Percentiles rank a stretch among this genome's conserved stretches.
phyloP scores from a whole-genome alignment of 2,797 vertebrate genomes.

The Amazona finschi region DNA sequence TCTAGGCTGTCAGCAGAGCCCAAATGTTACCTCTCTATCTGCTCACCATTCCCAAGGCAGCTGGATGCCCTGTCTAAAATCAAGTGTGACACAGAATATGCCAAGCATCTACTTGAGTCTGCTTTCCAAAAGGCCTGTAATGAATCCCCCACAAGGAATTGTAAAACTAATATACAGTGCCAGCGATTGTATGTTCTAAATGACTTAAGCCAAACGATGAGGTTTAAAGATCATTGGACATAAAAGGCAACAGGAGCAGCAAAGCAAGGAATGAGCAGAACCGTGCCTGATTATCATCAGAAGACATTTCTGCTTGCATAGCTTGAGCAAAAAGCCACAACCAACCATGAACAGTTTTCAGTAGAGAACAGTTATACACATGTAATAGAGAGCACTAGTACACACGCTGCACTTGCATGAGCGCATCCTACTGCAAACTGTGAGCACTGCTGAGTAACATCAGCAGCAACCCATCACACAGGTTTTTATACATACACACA shows the following conservation, averaged over 20 bases:
- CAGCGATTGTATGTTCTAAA: background rate
- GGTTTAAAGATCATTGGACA: background rate
- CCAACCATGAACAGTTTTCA: background rate
- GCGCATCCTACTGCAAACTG: background rate
- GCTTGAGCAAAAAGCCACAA: conserved; percentile 9
- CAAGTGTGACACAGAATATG: background rate
- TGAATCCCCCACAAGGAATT: background rate
- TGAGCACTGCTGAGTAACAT: background rate
- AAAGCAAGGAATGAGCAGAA: background rate
- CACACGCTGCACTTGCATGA: background rate
- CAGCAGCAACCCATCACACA: background rate
- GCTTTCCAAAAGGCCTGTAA: background rate
- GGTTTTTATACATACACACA: background rate
- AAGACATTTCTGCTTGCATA: background rate
- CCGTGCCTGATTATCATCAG: background rate
- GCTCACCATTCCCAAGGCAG: background rate
- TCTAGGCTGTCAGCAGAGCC: background rate
- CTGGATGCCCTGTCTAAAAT: background rate
- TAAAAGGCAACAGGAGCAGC: conserved; percentile 14
- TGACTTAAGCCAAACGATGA: background rate
- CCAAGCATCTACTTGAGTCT: background rate
- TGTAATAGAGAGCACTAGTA: background rate
- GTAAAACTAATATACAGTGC: background rate
- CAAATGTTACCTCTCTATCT: background rate
- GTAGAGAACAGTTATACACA: background rate